Evolutionary conservation across 92 coral and sea anemone species (phyloP).

Genomic region (Palythoa caribaeorum): DNA sequence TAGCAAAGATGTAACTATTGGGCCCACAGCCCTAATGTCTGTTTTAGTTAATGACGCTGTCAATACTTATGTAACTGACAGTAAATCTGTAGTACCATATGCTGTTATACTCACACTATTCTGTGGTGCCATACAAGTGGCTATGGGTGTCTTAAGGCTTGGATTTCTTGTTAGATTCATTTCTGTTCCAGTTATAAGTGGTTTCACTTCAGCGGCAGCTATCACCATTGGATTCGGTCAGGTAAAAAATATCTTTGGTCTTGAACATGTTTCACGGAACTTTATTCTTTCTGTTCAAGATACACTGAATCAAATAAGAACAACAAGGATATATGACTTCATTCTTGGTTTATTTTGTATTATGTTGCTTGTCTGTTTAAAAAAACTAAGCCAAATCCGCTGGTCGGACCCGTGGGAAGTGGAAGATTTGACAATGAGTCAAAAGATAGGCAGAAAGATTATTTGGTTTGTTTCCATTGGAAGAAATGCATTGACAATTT

Average conservation of each 20-base stretch:
- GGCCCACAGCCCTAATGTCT: slow-evolving; percentile 98
- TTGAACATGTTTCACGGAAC: slow-evolving; percentile 69
- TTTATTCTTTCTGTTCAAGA: slow-evolving; percentile 67
- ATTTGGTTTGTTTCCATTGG: slow-evolving; percentile 84
- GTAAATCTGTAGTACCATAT: slow-evolving; percentile 32
- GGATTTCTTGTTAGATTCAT: slow-evolving; percentile 94
- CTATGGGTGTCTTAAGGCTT: slow-evolving; percentile 81
- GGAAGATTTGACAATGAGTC: slow-evolving; percentile 59
- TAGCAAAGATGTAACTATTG: slow-evolving; percentile 91
- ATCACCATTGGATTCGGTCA: slow-evolving; percentile 87
- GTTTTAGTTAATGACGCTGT: slow-evolving; percentile 66
- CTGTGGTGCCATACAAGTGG: slow-evolving; percentile 81
- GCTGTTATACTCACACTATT: slow-evolving; percentile 80
- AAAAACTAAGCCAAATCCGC: slow-evolving; percentile 57
- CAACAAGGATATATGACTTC: slow-evolving; percentile 83
- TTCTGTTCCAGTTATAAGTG: slow-evolving; percentile 93
- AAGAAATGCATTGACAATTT: slow-evolving; percentile 87
- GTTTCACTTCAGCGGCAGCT: slow-evolving; percentile 96
- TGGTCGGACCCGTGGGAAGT: slow-evolving; percentile 76
- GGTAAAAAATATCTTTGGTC: slow-evolving; percentile 82
- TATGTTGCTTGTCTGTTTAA: slow-evolving; percentile 61
- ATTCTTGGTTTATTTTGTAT: slow-evolving; percentile 77
- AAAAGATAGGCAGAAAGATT: slow-evolving; percentile 81
- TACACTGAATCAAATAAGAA: slow-evolving; percentile 66
- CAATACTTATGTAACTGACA: background rate